Conservation (phyloP, 1,140 invertebrate genomes). For the Agrypnia vestita region DNA sequence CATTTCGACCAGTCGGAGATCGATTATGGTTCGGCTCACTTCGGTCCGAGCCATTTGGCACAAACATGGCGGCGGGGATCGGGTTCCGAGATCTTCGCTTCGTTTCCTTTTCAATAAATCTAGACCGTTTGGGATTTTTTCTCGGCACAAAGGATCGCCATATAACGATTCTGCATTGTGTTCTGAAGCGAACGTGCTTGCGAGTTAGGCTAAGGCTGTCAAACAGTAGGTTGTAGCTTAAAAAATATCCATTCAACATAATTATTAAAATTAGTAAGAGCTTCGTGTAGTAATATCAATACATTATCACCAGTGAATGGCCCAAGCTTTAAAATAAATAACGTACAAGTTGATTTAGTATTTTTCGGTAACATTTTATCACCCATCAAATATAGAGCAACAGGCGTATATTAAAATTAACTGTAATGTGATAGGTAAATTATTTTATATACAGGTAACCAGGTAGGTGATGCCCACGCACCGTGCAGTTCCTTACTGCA, state of each 20-base stretch:
- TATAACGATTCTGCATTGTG: background rate
- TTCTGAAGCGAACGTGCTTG: constrained; percentile 4
- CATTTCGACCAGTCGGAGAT: background rate
- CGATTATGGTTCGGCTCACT: constrained; percentile 32
- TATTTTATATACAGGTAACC: too few relatives aligned
- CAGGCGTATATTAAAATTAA: too few relatives aligned
- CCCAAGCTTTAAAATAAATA: too few relatives aligned
- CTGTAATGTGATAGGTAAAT: too few relatives aligned
- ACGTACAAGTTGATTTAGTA: too few relatives aligned
- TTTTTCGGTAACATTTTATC: too few relatives aligned
- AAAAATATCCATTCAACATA: background rate
- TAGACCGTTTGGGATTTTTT: constrained; percentile 38
- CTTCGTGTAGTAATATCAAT: too few relatives aligned
- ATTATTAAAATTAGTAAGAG: background rate
- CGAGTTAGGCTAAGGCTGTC: background rate
- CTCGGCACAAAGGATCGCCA: background rate
- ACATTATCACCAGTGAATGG: too few relatives aligned
- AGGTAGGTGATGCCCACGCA: too few relatives aligned
- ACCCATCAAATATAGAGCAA: too few relatives aligned
- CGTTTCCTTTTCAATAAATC: constrained; percentile 44
- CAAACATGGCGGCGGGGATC: constrained; percentile 27
- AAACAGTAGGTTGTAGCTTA: too few relatives aligned
- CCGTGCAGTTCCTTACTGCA: too few relatives aligned
- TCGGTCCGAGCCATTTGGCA: constrained; percentile 31
- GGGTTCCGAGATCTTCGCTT: constrained; percentile 42